Conservation (phyloP, 2,888 invertebrate genomes). For the Caradrina clavipalpis region DNA sequence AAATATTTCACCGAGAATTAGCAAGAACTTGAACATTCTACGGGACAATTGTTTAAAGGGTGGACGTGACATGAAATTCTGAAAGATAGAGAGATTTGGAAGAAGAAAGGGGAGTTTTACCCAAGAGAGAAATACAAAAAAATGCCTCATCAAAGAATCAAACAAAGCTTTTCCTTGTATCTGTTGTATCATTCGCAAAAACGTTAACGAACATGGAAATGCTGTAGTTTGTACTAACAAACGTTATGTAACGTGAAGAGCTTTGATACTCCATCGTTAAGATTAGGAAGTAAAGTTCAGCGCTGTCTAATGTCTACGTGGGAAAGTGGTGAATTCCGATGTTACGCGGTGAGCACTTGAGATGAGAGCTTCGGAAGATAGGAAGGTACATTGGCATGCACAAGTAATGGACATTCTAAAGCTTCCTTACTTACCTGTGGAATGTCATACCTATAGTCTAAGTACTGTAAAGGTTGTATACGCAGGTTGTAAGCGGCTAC, state of each 20-base stretch:
- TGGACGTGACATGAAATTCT: too few relatives aligned
- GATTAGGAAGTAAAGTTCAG: constrained; percentile 58
- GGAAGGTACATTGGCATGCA: constrained; percentile 8
- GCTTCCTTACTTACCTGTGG: not conserved
- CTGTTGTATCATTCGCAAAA: too few relatives aligned
- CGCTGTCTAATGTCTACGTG: constrained; percentile 41
- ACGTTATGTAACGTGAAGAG: constrained; percentile 48
- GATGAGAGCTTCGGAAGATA: constrained; percentile 29
- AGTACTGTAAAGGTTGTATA: too few relatives aligned
- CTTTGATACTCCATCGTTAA: constrained; percentile 65
- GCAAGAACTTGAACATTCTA: too few relatives aligned
- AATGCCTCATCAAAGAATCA: too few relatives aligned
- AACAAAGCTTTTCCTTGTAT: too few relatives aligned
- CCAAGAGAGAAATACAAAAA: too few relatives aligned
- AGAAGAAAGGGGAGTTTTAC: too few relatives aligned
- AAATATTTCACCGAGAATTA: too few relatives aligned
- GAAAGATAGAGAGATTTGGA: too few relatives aligned
- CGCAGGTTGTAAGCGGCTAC: too few relatives aligned
- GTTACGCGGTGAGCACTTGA: constrained; percentile 30
- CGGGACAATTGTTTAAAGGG: too few relatives aligned
- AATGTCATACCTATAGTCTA: not conserved
- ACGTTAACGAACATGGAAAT: constrained; percentile 1
- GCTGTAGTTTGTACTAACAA: not conserved
- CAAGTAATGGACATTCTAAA: constrained; percentile 21
- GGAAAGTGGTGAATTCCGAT: constrained; percentile 56